Conservation (phyloP, 92 coral and sea anemone species). For the Palythoa heliodiscus region DNA sequence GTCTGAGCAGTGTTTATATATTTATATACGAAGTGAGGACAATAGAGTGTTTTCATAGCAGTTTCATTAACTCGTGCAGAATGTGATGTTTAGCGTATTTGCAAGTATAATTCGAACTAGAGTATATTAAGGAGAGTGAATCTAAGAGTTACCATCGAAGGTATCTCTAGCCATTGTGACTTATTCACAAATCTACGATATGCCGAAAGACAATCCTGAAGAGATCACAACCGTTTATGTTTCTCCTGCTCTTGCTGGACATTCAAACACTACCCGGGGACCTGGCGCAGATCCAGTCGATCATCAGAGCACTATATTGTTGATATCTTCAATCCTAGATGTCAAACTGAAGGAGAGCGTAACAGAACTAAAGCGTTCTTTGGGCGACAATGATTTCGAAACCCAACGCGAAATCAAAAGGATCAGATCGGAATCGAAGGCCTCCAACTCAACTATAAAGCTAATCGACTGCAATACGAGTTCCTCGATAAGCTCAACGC, state of each 20-base stretch:
- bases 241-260: constrained; percentile 4
- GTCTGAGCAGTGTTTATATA: too few relatives aligned
- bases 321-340: constrained; percentile 8
- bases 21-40: too few relatives aligned
- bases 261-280: background rate
- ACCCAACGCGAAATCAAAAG: constrained; percentile 40
- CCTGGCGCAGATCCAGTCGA: background rate
- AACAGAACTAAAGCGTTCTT: background rate
- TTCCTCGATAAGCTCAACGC: constrained; percentile 31
- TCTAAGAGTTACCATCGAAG: too few relatives aligned
- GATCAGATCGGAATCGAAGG: constrained; percentile 49
- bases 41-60: too few relatives aligned
- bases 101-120: too few relatives aligned
- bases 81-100: too few relatives aligned
- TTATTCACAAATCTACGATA: background rate
- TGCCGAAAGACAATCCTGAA: constrained; percentile 2
- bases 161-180: too few relatives aligned
- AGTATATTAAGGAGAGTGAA: too few relatives aligned
- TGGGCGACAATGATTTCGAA: background rate
- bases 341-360: constrained; percentile 6
- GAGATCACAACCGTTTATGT: constrained; percentile 7
- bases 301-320: background rate
- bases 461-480: constrained; percentile 46
- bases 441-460: constrained; percentile 38
- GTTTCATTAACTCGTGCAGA: too few relatives aligned